Conservation (phyloP, 2,797 vertebrate species). For the Schizothorax lantsangensis region DNA sequence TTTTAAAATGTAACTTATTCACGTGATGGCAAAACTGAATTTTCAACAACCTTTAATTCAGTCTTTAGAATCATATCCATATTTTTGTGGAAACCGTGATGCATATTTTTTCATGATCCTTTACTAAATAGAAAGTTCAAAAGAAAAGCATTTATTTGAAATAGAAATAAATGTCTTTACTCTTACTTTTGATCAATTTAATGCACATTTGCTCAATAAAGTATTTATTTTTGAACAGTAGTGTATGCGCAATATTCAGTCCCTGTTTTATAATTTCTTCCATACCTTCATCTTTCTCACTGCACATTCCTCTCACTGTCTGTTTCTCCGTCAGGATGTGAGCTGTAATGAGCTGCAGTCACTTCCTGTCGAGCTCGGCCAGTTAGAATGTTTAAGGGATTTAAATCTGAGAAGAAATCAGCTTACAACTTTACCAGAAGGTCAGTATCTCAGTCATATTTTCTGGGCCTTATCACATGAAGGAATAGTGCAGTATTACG, state of each 20-base stretch:
- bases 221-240: not conserved
- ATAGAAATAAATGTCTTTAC: not conserved
- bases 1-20: not conserved
- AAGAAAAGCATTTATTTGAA: not conserved
- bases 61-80: not conserved
- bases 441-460: conserved; percentile 68
- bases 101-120: not conserved
- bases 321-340: conserved; percentile 78
- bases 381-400: conserved; percentile 86
- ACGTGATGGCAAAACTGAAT: not conserved
- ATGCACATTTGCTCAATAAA: not conserved
- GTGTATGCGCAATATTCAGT: not conserved
- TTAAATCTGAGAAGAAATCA: conserved; percentile 89
- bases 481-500: not conserved
- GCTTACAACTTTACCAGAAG: conserved; percentile 84
- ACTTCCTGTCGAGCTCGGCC: conserved; percentile 84
- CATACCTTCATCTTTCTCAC: not conserved
- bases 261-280: conserved; percentile 25
- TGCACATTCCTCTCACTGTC: not conserved
- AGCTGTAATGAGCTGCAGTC: conserved; percentile 91
- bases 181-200: not conserved
- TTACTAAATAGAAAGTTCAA: not conserved
- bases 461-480: not conserved
- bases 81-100: not conserved
- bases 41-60: not conserved